phyloP scores from a whole-genome alignment of 2,888 invertebrate species.

The Calameuta pallipes region DNA sequence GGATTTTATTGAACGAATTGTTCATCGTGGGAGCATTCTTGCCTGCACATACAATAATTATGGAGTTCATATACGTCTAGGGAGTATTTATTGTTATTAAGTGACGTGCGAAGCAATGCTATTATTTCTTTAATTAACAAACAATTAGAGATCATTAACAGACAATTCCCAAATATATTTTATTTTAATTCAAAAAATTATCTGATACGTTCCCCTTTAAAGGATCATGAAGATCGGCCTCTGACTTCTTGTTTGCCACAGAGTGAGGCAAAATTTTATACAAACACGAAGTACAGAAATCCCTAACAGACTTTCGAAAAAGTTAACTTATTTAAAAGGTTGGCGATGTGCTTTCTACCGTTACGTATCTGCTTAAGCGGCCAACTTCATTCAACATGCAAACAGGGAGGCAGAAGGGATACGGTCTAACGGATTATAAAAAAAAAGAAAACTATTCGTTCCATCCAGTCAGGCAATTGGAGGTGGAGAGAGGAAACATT shows the following conservation, averaged over 20 bases:
- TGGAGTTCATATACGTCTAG: conserved; percentile 43
- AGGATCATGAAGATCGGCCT: not conserved
- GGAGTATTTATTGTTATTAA: conserved; percentile 50
- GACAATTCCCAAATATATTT: too few species aligned
- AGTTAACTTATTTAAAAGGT: conserved; percentile 15
- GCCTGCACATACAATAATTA: conserved; percentile 35
- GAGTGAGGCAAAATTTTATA: not conserved
- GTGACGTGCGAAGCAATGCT: conserved; percentile 7
- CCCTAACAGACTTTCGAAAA: not conserved
- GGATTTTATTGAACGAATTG: conserved; percentile 50
- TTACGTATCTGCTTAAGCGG: conserved; percentile 12
- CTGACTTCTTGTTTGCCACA: not conserved
- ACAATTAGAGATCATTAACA: too few species aligned
- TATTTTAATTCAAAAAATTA: too few species aligned
- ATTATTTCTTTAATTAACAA: too few species aligned
- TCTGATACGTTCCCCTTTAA: not conserved
- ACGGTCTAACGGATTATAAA: not conserved
- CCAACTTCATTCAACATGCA: conserved; percentile 18
- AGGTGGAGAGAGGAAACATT: conserved; percentile 31
- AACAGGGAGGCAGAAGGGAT: conserved; percentile 20
- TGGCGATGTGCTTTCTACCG: conserved; percentile 4
- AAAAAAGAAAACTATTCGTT: conserved; percentile 11
- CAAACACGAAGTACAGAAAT: not conserved
- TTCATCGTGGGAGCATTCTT: conserved; percentile 50
- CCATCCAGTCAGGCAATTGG: conserved; percentile 11